Percentiles rank a stretch among this genome's conserved stretches.
phyloP scores from a whole-genome alignment of 2,113 vertebrate species.

The Pogonocichla stellata region DNA sequence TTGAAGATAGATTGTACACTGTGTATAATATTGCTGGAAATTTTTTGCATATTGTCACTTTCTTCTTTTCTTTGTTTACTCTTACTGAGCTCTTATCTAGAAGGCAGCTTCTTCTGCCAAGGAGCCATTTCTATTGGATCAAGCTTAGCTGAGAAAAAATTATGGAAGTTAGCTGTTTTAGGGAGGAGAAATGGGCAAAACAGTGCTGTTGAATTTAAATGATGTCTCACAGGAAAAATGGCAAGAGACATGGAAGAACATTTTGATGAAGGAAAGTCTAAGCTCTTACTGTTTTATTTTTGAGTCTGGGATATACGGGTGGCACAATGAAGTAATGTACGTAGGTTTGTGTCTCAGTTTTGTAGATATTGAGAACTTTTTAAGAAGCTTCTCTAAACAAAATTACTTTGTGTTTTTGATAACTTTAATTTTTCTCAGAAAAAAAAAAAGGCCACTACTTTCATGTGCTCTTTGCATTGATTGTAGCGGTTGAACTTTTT shows the following conservation, averaged over 20 bases:
- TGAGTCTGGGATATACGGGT: neutral
- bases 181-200: neutral
- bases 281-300: neutral
- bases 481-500: neutral
- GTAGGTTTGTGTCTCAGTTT: neutral
- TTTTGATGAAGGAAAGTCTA: neutral
- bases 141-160: neutral
- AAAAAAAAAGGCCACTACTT: neutral
- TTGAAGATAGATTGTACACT: neutral
- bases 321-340: neutral
- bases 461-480: neutral
- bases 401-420: neutral
- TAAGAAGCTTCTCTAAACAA: neutral
- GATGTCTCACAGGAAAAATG: neutral
- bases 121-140: neutral
- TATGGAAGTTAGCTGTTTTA: neutral
- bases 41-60: neutral
- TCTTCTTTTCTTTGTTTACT: neutral
- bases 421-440: neutral
- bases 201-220: neutral
- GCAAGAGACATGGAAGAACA: fast-evolving
- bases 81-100: neutral
- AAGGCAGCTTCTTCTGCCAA: neutral
- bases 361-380: neutral
- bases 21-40: neutral